phyloP scores from a whole-genome alignment of 2,113 vertebrate genomes.

The Pseudopodoces humilis region DNA sequence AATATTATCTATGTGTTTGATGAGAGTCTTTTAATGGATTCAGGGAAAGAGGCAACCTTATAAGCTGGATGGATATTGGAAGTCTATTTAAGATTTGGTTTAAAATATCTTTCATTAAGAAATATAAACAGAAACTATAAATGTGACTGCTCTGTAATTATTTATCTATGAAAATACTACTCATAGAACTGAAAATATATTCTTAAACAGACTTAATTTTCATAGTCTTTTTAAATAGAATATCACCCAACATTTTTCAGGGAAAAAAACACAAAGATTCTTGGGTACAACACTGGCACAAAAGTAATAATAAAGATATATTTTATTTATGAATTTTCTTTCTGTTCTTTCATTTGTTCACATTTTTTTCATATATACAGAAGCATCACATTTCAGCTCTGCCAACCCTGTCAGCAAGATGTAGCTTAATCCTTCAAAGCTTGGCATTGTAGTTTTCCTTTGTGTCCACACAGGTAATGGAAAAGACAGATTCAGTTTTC shows the following conservation, averaged over 20 bases:
- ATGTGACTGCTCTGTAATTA: not conserved
- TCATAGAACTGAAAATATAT: not conserved
- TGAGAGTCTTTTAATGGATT: not conserved
- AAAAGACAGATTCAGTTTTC: not conserved
- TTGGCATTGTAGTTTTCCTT: not conserved
- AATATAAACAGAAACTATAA: not conserved
- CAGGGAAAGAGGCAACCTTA: not conserved
- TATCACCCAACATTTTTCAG: not conserved
- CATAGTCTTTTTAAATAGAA: not conserved
- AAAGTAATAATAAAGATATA: not conserved
- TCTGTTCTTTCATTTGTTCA: not conserved
- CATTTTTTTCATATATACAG: not conserved
- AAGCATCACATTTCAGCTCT: accelerated
- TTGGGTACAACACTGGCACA: not conserved
- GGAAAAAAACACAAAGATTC: not conserved
- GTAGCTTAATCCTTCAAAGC: not conserved
- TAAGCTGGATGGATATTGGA: not conserved
- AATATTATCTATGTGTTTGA: not conserved
- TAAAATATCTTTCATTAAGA: not conserved
- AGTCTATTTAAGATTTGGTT: not conserved
- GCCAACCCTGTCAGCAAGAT: not conserved
- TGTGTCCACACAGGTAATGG: not conserved
- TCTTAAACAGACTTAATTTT: not conserved
- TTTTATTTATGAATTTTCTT: not conserved
- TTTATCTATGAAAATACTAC: not conserved